phyloP scores from a whole-genome alignment of 2,888 invertebrate genomes.

The Graphium colonna region DNA sequence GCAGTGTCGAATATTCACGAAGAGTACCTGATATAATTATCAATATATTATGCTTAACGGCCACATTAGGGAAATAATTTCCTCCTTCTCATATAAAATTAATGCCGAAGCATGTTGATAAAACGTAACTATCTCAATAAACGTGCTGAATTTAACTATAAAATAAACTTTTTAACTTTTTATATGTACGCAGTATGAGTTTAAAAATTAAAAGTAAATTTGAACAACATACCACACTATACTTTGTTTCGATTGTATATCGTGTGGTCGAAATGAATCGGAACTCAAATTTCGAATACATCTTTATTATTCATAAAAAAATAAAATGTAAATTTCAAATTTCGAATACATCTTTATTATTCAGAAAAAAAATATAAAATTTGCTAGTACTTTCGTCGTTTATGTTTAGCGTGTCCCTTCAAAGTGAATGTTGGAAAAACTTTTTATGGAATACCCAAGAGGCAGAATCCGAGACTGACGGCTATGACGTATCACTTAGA shows the following conservation, averaged over 20 bases:
- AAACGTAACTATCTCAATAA: not conserved
- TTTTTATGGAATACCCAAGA: slow-evolving; percentile 68
- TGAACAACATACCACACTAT: too few relatives aligned
- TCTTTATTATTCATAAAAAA: slow-evolving; percentile 2
- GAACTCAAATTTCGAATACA: too few relatives aligned
- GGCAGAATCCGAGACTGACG: slow-evolving; percentile 61
- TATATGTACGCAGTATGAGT: too few relatives aligned
- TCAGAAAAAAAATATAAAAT: not conserved
- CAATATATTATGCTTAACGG: slow-evolving; percentile 67
- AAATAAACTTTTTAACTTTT: not conserved
- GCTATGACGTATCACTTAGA: slow-evolving; percentile 76
- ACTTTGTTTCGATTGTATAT: too few relatives aligned
- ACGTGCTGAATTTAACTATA: slow-evolving; percentile 16
- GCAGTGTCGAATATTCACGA: slow-evolving; percentile 48
- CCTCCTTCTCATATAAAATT: slow-evolving; percentile 55
- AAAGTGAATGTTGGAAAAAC: slow-evolving; percentile 40
- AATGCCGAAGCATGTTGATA: slow-evolving; percentile 34
- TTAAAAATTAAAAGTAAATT: too few relatives aligned
- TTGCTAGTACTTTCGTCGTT: slow-evolving; percentile 11
- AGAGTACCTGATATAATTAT: slow-evolving; percentile 60
- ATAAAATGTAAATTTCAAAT: too few relatives aligned
- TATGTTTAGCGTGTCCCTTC: slow-evolving; percentile 33
- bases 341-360: slow-evolving; percentile 7
- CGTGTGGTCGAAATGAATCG: too few relatives aligned
- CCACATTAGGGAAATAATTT: slow-evolving; percentile 66